phyloP scores from a whole-genome alignment of 2,888 invertebrate species.

The Trisateles emortualis region DNA sequence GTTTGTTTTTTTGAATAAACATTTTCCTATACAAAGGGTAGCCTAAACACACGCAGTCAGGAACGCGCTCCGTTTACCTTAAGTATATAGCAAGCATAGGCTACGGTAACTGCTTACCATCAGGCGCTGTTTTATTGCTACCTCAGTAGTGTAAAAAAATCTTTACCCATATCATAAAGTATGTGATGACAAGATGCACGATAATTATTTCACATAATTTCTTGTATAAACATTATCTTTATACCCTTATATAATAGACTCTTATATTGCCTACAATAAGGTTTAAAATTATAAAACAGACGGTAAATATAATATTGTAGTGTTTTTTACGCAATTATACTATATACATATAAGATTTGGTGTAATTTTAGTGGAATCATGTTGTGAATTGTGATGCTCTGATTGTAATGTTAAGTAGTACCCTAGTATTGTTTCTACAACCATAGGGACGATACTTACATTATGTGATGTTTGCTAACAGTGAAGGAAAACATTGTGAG shows the following conservation, averaged over 20 bases:
- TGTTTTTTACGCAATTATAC: constrained; percentile 32
- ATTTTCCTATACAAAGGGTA: no score
- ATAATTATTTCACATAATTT: no score
- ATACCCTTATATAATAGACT: background rate
- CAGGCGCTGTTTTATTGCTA: no score
- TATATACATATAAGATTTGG: constrained; percentile 26
- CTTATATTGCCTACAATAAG: background rate
- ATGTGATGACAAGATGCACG: no score
- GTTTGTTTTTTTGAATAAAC: no score
- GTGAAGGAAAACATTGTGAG: background rate
- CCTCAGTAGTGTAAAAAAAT: no score
- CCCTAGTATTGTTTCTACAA: constrained; percentile 21
- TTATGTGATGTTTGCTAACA: background rate
- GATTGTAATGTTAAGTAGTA: constrained; percentile 46
- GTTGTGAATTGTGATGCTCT: constrained; percentile 50
- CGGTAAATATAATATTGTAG: background rate
- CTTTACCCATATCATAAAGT: no score
- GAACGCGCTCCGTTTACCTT: no score
- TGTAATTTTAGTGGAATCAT: constrained; percentile 31
- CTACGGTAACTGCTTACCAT: no score
- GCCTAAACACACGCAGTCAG: no score
- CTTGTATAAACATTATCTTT: no score
- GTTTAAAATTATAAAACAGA: background rate
- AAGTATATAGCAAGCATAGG: no score
- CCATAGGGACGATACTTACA: constrained; percentile 1